phyloP scores from a whole-genome alignment of 2,797 vertebrate species.

The Esox masquinongy region DNA sequence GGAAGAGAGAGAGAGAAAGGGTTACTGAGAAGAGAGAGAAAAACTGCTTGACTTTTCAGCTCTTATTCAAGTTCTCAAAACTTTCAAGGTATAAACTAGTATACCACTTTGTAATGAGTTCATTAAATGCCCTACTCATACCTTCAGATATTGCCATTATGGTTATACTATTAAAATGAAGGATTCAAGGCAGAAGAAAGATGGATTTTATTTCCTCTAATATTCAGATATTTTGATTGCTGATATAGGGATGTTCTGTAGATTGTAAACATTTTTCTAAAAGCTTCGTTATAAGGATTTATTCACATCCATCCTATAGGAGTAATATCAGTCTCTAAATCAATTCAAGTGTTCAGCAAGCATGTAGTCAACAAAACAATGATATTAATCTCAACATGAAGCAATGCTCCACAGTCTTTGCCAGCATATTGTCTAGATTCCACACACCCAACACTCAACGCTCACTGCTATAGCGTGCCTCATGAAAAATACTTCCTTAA shows the following conservation, averaged over 20 bases:
- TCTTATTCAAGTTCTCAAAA: slow-evolving; percentile 51
- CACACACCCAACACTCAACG: not conserved
- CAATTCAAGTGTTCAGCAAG: not conserved
- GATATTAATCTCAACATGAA: not conserved
- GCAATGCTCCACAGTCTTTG: not conserved
- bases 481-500: not conserved
- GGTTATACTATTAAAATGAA: slow-evolving; percentile 79
- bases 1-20: slow-evolving; percentile 12
- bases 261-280: not conserved
- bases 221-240: not conserved
- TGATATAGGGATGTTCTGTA: not conserved
- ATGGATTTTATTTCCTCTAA: slow-evolving; percentile 65
- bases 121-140: slow-evolving; percentile 78
- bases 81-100: slow-evolving; percentile 73
- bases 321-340: not conserved
- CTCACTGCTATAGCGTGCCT: not conserved
- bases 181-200: slow-evolving; percentile 73
- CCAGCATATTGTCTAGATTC: not conserved
- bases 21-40: slow-evolving; percentile 24
- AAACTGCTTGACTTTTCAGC: not conserved
- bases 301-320: not conserved
- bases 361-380: not conserved
- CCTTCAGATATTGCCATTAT: slow-evolving; percentile 83
- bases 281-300: not conserved
- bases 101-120: slow-evolving; percentile 79